A percentile compares a stretch with the other conserved stretches of the same genome.
Conservation (phyloP, 2,888 invertebrate genomes). For the Hirtodrosophila histrioides region DNA sequence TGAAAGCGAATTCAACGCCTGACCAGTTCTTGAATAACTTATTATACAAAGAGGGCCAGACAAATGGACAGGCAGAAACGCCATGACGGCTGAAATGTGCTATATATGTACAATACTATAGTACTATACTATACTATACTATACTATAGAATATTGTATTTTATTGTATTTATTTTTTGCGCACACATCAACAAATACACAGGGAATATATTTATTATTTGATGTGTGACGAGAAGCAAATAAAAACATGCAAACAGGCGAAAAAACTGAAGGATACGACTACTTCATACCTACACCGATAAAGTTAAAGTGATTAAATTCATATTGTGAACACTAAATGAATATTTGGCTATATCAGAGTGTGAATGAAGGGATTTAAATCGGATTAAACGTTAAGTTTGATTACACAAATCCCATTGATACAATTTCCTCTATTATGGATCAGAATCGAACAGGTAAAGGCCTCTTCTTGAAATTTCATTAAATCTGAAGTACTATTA, state of each 20-base stretch:
- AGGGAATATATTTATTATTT: slow-evolving; percentile 59
- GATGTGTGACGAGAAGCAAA: slow-evolving; percentile 22
- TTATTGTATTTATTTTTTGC: slow-evolving; percentile 61
- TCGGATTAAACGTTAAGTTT: too few species aligned
- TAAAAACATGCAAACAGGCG: slow-evolving; percentile 6
- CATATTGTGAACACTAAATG: not conserved
- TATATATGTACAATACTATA: not conserved
- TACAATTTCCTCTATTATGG: too few species aligned
- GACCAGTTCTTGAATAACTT: slow-evolving; percentile 58
- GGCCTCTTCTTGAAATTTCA: too few species aligned
- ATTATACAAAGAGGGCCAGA: slow-evolving; percentile 19
- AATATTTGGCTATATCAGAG: too few species aligned
- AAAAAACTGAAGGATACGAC: slow-evolving; percentile 3
- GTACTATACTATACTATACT: not conserved
- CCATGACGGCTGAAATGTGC: slow-evolving; percentile 3
- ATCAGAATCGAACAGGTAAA: too few species aligned
- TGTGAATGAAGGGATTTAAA: too few species aligned
- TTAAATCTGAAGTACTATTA: too few species aligned
- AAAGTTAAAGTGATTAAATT: not conserved
- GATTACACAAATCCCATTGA: too few species aligned
- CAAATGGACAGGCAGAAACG: slow-evolving; percentile 13
- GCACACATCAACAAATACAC: slow-evolving; percentile 54
- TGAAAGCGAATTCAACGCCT: slow-evolving; percentile 61
- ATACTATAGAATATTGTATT: slow-evolving; percentile 37
- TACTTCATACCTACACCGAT: slow-evolving; percentile 2